A percentile compares a stretch with the other conserved stretches of the same genome.
These are phyloP conservation scores for Caenorhabditis japonica DNA, from an alignment of 2,888 invertebrate species.

Conservation along the genomic window DNA sequence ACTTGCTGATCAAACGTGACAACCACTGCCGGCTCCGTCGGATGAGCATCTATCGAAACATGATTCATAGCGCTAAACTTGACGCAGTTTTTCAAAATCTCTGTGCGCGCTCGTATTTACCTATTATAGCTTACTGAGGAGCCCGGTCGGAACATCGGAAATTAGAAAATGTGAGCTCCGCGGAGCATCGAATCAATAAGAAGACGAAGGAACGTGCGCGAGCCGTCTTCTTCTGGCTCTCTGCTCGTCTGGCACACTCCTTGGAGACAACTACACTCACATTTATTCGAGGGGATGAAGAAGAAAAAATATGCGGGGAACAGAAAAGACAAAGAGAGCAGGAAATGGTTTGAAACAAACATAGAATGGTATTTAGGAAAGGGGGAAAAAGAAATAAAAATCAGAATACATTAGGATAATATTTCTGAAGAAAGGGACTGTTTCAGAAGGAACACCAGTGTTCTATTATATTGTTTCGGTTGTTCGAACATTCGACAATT, in stretches of 20 bases:
- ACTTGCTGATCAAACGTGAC: conserved; percentile 86
- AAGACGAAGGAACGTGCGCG: not conserved
- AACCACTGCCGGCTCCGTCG: conserved; percentile 88
- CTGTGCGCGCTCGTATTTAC: too few relatives aligned
- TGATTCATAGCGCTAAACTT: conserved; percentile 50
- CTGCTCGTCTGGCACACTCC: conserved; percentile 21
- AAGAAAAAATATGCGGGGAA: not conserved
- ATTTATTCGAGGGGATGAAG: conserved; percentile 11
- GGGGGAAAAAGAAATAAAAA: not conserved
- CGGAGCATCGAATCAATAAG: conserved; percentile 15
- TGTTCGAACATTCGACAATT: conserved; percentile 40
- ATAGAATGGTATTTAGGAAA: not conserved
- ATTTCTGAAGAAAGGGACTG: not conserved
- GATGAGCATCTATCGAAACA: conserved; percentile 86
- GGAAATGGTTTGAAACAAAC: not conserved
- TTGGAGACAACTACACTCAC: conserved; percentile 25
- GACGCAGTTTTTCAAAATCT: too few relatives aligned
- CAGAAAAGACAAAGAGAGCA: not conserved
- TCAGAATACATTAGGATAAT: not conserved
- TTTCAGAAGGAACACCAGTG: conserved; percentile 21
- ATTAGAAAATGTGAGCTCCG: not conserved
- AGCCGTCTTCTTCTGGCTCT: conserved; percentile 13
- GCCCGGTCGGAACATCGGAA: conserved; percentile 40
- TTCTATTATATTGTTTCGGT: conserved; percentile 44
- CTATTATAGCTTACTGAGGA: conserved; percentile 51